These are phyloP conservation scores for Drosophila fulvimacula DNA, from an alignment of 2,888 invertebrate species.

Conservation along the genomic window DNA sequence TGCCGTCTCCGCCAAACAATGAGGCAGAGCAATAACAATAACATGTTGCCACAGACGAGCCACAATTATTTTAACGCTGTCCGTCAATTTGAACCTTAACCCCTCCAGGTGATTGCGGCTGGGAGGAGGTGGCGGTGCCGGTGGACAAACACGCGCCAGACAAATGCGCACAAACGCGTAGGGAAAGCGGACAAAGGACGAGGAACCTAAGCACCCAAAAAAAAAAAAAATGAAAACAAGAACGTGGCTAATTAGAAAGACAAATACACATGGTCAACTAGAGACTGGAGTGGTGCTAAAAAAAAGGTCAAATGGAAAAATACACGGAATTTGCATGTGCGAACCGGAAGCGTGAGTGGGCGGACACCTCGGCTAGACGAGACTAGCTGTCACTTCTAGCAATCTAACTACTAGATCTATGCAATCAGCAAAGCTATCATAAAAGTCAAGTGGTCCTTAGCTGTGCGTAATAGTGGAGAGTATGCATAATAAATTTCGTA, in stretches of 20 bases:
- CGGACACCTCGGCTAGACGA: background rate
- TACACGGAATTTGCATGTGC: slow-evolving; percentile 27
- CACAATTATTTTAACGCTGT: slow-evolving; percentile 51
- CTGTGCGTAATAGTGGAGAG: background rate
- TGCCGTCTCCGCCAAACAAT: slow-evolving; percentile 43
- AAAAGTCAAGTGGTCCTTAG: background rate
- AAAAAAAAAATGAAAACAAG: background rate
- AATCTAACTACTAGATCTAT: background rate
- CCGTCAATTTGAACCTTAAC: slow-evolving; percentile 36
- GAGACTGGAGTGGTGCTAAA: background rate
- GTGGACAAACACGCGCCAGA: slow-evolving; percentile 50
- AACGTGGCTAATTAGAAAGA: slow-evolving; percentile 38
- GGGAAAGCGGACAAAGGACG: background rate
- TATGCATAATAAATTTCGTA: background rate
- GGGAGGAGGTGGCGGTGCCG: background rate
- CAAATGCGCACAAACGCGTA: slow-evolving; percentile 45
- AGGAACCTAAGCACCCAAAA: background rate
- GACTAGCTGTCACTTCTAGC: background rate
- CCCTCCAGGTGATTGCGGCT: background rate
- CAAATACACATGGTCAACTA: slow-evolving; percentile 3
- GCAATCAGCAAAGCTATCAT: background rate
- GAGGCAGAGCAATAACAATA: slow-evolving; percentile 37
- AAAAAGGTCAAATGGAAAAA: slow-evolving; percentile 29
- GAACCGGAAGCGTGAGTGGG: background rate
- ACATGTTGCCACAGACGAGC: slow-evolving; percentile 32